phyloP scores from a whole-genome alignment of 2,797 vertebrate species.

The Avahi laniger region DNA sequence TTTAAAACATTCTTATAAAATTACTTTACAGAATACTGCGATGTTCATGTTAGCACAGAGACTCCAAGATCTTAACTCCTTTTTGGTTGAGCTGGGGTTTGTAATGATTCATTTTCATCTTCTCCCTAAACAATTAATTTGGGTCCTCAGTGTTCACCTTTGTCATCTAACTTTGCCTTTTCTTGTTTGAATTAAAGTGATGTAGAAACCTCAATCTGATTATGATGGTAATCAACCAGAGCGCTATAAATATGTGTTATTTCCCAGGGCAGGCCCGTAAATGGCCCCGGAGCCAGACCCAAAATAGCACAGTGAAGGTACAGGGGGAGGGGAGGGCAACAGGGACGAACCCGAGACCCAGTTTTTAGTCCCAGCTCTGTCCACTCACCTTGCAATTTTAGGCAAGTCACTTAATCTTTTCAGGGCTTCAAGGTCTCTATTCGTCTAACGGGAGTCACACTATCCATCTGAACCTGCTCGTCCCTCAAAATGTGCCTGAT shows the following conservation, averaged over 20 bases:
- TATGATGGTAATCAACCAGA: not conserved
- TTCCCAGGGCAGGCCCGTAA: constrained; percentile 24
- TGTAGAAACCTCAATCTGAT: constrained; percentile 25
- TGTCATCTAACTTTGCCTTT: not conserved
- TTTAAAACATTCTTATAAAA: not conserved
- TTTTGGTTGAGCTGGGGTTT: not conserved
- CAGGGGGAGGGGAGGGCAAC: not conserved
- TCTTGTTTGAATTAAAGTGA: constrained; percentile 20
- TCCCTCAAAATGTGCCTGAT: not conserved
- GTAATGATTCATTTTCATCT: not conserved
- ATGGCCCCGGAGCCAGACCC: not conserved
- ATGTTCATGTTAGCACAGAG: not conserved
- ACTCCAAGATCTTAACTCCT: not conserved
- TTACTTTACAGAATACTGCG: not conserved
- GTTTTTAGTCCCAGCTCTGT: not conserved
- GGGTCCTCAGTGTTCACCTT: not conserved
- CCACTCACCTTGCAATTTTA: not conserved
- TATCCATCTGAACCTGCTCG: not conserved
- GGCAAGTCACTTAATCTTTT: not conserved
- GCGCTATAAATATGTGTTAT: constrained; percentile 28
- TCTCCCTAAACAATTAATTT: constrained; percentile 26
- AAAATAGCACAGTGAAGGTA: not conserved
- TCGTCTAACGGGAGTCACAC: not conserved
- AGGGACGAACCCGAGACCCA: not conserved
- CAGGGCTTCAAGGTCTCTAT: not conserved